Conservation (phyloP, 2,113 vertebrate genomes). For the Notothenia coriiceps region DNA sequence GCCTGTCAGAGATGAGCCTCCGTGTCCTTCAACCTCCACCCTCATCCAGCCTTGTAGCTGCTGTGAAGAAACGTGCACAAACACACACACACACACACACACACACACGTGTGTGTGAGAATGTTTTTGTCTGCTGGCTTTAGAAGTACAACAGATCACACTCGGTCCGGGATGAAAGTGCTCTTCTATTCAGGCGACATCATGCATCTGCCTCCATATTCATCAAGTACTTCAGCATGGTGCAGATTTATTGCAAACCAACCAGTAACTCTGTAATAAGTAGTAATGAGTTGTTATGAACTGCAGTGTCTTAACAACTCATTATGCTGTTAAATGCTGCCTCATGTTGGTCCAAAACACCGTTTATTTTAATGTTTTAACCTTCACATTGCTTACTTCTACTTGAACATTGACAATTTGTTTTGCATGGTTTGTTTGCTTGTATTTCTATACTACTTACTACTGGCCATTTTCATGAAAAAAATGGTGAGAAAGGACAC, state of each 20-base stretch:
- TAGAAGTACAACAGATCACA: conserved; percentile 30
- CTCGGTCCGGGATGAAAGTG: conserved; percentile 28
- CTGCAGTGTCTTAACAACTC: not conserved
- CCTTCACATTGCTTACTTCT: not conserved
- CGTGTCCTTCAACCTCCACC: conserved; percentile 57
- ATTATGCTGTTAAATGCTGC: conserved; percentile 30
- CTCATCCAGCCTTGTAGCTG: conserved; percentile 59
- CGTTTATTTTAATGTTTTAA: not conserved
- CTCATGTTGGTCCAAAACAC: conserved; percentile 24
- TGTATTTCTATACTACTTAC: too few relatives aligned
- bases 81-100: conserved; percentile 15
- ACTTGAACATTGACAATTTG: not conserved
- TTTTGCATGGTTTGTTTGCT: too few relatives aligned
- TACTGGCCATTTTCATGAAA: too few relatives aligned
- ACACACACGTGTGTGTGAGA: conserved; percentile 5
- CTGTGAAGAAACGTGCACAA: conserved; percentile 51
- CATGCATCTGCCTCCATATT: conserved; percentile 16
- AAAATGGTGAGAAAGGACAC: too few relatives aligned
- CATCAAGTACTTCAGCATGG: not conserved
- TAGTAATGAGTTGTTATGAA: conserved; percentile 28
- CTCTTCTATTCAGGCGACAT: conserved; percentile 9
- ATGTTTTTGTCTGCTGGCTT: conserved; percentile 33
- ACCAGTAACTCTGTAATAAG: not conserved
- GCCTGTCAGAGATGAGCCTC: conserved; percentile 65
- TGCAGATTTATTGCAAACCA: not conserved